A percentile compares a stretch with the other conserved stretches of the same genome.
These are phyloP conservation scores for Acanthosepion pharaonis DNA, from an alignment of 2,888 invertebrate genomes.

Conservation along the genomic window DNA sequence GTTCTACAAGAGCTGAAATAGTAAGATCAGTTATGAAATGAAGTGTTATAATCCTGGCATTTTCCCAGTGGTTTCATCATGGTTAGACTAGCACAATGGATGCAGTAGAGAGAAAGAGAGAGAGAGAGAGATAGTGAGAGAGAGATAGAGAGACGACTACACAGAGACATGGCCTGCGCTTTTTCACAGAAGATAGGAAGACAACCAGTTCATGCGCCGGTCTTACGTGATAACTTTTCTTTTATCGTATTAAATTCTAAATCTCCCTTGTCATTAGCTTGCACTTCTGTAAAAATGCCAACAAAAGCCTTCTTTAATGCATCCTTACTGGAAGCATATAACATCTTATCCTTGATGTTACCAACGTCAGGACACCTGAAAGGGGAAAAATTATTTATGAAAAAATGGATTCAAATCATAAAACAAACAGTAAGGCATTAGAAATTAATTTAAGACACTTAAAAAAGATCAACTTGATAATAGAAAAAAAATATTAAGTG, in stretches of 20 bases:
- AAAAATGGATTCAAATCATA: too few relatives aligned
- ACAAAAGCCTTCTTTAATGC: slow-evolving; percentile 47
- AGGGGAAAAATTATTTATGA: not conserved
- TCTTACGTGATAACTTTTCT: slow-evolving; percentile 42
- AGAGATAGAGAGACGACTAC: not conserved
- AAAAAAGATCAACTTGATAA: too few relatives aligned
- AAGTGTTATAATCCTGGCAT: slow-evolving; percentile 21
- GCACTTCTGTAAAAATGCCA: slow-evolving; percentile 16
- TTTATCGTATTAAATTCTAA: slow-evolving; percentile 39
- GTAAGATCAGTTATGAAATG: slow-evolving; percentile 22
- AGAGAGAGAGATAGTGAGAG: too few relatives aligned
- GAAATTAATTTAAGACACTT: too few relatives aligned
- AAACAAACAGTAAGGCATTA: too few relatives aligned
- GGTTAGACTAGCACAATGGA: not conserved
- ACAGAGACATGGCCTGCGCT: slow-evolving; percentile 37
- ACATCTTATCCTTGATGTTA: slow-evolving; percentile 49
- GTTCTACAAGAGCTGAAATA: slow-evolving; percentile 21
- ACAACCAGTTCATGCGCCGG: slow-evolving; percentile 34
- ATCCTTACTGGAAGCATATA: slow-evolving; percentile 49
- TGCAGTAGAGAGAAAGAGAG: not conserved
- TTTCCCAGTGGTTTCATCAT: slow-evolving; percentile 11
- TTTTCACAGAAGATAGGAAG: not conserved
- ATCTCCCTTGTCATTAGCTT: slow-evolving; percentile 24
- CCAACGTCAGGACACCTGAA: slow-evolving; percentile 50
- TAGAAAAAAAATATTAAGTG: too few relatives aligned